These are phyloP conservation scores for Zosterops pallidus DNA, from an alignment of 2,113 vertebrate species.

Conservation along the genomic window DNA sequence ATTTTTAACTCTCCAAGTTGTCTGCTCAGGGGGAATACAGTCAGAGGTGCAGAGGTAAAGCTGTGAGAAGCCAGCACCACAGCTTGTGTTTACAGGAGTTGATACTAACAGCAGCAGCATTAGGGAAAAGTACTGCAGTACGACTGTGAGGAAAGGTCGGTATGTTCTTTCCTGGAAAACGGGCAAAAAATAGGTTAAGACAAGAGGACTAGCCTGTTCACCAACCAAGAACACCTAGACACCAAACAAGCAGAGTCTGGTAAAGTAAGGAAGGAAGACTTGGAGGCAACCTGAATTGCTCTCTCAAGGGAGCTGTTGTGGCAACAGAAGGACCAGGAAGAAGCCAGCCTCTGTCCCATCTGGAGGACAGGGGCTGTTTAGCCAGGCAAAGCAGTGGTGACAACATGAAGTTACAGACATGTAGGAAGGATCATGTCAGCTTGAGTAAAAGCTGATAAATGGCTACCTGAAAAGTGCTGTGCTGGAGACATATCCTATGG, in stretches of 20 bases:
- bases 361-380: background rate
- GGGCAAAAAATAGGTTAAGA: background rate
- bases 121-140: background rate
- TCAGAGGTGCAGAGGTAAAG: background rate
- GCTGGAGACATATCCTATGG: background rate
- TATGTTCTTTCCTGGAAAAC: background rate
- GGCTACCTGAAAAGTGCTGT: background rate
- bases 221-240: background rate
- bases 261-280: background rate
- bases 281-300: background rate
- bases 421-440: background rate
- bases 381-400: background rate
- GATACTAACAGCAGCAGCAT: background rate
- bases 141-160: background rate
- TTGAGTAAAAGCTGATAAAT: background rate
- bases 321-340: background rate
- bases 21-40: background rate
- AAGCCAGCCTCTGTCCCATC: background rate
- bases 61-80: accelerated
- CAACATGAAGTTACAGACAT: background rate
- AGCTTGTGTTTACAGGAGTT: background rate
- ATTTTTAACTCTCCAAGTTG: accelerated
- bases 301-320: background rate
- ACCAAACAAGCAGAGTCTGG: background rate
- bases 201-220: background rate